Evolutionary conservation across 2,113 vertebrate genomes (phyloP), one percentile per base, ranked within the genome.

Genomic region (Patagioenas fasciata): DNA sequence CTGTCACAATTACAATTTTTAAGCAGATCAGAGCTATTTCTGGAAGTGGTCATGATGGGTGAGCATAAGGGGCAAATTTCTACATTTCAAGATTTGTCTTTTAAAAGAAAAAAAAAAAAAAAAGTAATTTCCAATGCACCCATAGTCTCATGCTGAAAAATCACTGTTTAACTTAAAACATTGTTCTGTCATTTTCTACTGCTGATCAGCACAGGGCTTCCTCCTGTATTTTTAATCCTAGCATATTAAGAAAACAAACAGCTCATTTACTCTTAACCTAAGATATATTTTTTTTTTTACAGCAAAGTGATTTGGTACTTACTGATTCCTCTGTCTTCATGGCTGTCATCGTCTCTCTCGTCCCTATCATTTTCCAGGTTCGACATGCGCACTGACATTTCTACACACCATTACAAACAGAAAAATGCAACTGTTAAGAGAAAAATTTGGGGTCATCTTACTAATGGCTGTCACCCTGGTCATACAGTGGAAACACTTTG

Each of bases 301-400:
- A 15, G 28, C 7, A 6, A 66, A 80, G 66, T 10, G 31, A 29
- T 48, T 6, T 28, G 17, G 50, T 88, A 98, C 99, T 98, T 96
- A 99, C 99, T 99, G 98, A 99, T 99, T 88, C 99, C 99, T 97
- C 99, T 98, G 98, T 99, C 99, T 70, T 99, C 99, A 0, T 99
- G 99, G 96, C 99, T 99, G 98, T 99, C 99, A 4, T 99, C 99
- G 2, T 99, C 99, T 50, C 99, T 96, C 96, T 99, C 99, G 3
- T 99, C 99, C 88, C 99, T 96, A 61, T 99, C 99, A 1, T 99
- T 99, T 58, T 99, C 99, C 96, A 99, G 98, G 98, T 99, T 99
- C 85, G 99, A 99, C 99, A 99, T 99, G 12, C 99, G 98, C 96
- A 99, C 99, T 6, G 99, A 99, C 99, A 99, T 99, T 97, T 99